A percentile compares a stretch with the other conserved stretches of the same genome.
Evolutionary conservation across 2,888 invertebrate species (phyloP).

Genomic region (Cephonodes hylas): DNA sequence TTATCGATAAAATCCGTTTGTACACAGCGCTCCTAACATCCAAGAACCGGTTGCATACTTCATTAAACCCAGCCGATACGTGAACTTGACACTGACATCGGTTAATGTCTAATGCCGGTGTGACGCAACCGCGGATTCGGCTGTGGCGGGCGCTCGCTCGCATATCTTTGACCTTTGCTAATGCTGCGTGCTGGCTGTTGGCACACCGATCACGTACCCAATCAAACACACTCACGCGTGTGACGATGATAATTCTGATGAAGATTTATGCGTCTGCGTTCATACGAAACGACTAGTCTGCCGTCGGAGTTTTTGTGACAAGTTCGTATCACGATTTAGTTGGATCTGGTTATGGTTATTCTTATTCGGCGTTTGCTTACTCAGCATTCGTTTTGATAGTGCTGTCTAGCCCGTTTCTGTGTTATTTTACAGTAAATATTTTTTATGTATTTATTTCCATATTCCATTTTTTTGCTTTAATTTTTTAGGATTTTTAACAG

Average conservation of each 20-base stretch:
- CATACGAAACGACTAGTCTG: background rate
- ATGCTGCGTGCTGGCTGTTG: background rate
- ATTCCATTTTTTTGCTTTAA: no score
- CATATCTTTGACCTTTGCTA: conserved; percentile 33
- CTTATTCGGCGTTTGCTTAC: no score
- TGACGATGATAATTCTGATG: background rate
- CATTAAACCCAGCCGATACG: conserved; percentile 8
- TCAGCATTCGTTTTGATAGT: no score
- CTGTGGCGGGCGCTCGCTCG: conserved; percentile 17
- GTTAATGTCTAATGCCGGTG: conserved; percentile 34
- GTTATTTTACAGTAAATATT: background rate
- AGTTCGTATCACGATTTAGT: background rate
- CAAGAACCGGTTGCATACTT: conserved; percentile 13
- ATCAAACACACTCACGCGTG: background rate
- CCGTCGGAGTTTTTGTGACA: background rate
- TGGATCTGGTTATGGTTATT: background rate
- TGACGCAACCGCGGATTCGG: conserved; percentile 31
- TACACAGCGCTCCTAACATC: background rate
- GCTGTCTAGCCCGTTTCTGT: no score
- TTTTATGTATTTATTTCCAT: no score
- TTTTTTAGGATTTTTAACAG: no score
- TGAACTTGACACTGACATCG: conserved; percentile 57
- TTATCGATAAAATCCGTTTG: background rate
- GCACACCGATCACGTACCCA: background rate
- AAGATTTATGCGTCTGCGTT: conserved; percentile 3